Percentiles rank a stretch among this genome's conserved stretches.
Evolutionary conservation across 1,140 invertebrate genomes (phyloP).

Genomic region (Anthonomus grandis): DNA sequence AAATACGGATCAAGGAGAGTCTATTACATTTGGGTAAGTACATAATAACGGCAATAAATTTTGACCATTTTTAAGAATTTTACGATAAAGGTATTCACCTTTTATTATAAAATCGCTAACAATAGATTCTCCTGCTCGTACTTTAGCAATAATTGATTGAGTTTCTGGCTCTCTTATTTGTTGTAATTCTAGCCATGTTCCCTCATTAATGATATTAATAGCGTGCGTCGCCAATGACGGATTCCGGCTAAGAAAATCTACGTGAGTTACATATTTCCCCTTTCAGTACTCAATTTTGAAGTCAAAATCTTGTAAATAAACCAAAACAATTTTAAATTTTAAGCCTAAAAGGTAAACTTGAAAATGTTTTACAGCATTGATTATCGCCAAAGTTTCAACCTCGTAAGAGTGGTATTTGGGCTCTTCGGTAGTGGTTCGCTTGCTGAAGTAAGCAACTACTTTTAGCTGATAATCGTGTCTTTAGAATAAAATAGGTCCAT

Average conservation of each 20-base stretch:
- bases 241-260: slow-evolving; percentile 18
- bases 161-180: slow-evolving; percentile 17
- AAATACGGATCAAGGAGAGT: slow-evolving; percentile 4
- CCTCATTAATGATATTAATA: neutral
- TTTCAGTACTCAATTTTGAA: slow-evolving; percentile 27
- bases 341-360: slow-evolving; percentile 29
- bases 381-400: slow-evolving; percentile 46
- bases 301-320: slow-evolving; percentile 43
- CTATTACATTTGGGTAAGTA: slow-evolving; percentile 14
- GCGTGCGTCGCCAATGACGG: neutral
- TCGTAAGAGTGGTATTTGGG: slow-evolving; percentile 47
- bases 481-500: slow-evolving; percentile 44
- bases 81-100: neutral
- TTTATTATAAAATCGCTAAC: neutral
- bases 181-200: neutral
- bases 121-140: neutral
- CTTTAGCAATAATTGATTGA: neutral
- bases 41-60: slow-evolving; percentile 9
- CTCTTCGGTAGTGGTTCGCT: slow-evolving; percentile 37
- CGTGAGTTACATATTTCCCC: slow-evolving; percentile 3
- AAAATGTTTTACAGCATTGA: slow-evolving; percentile 39
- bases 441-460: slow-evolving; percentile 42
- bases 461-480: slow-evolving; percentile 21
- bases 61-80: neutral
- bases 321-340: slow-evolving; percentile 40